Conservation (phyloP, 2,797 vertebrate species). For the Coregonus sp. region DNA sequence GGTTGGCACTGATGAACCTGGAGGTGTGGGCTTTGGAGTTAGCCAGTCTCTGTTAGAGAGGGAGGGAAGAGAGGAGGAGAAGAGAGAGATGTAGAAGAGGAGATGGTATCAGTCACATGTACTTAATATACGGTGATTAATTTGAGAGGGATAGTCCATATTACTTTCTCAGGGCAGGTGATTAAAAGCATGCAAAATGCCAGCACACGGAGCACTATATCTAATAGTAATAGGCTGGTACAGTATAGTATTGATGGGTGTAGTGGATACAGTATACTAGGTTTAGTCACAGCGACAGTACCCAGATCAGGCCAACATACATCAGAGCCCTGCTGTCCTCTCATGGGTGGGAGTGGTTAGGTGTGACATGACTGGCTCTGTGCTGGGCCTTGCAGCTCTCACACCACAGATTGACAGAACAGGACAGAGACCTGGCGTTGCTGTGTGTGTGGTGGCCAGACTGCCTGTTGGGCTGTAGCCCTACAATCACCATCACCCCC, state of each 20-base stretch:
- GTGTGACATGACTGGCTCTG: constrained; percentile 53
- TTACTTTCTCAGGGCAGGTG: too few relatives aligned
- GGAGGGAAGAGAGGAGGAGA: constrained; percentile 16
- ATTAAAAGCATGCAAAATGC: not conserved
- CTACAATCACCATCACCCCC: constrained; percentile 56
- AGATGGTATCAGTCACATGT: too few relatives aligned
- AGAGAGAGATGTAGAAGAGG: not conserved
- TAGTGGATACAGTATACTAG: too few relatives aligned
- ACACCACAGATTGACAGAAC: constrained; percentile 72
- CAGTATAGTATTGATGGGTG: too few relatives aligned
- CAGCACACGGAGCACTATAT: too few relatives aligned
- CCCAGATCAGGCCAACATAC: too few relatives aligned
- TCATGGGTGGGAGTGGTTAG: constrained; percentile 26
- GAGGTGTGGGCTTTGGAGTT: constrained; percentile 99
- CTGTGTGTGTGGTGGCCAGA: constrained; percentile 49
- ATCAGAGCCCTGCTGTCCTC: too few relatives aligned
- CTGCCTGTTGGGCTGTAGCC: constrained; percentile 46
- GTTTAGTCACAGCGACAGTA: too few relatives aligned
- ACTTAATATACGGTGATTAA: too few relatives aligned
- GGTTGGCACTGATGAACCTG: constrained; percentile 93
- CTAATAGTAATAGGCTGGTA: constrained; percentile 10
- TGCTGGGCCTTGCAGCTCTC: constrained; percentile 52
- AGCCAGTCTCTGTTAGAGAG: constrained; percentile 85
- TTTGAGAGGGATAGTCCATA: not conserved
- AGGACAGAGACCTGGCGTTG: constrained; percentile 39